Base-by-base conservation (phyloP, 1,140 invertebrate species). In the Chymomyza costata region DNA sequence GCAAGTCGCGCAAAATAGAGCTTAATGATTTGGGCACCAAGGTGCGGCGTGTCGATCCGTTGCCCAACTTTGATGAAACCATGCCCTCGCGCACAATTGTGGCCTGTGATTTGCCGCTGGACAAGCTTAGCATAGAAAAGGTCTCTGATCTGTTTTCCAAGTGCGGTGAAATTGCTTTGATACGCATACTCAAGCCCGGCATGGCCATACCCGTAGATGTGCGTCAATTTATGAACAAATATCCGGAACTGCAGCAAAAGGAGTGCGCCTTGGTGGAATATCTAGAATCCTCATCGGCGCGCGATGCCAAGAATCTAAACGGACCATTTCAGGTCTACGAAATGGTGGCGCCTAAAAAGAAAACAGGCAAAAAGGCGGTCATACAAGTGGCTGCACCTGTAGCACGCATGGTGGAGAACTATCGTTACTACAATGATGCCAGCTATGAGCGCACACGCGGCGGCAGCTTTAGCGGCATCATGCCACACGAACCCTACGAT, bases 11-110 rank as follows among this genome's bases (percentile, higher is more conserved):
- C 6, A 93, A 93, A 59, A 88, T 98, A 21, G 92, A 97, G 87
- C 91, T 98, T 10, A 98, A 98, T 85, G 92, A 95, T 40, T 89
- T 92, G 35, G 94, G 95, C 15, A 97, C 95, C 0, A 98, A 98
- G 82, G 88, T 98, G n/a, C 87, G 95, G 7, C 89, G 96, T 35
- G 86, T 92, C 10, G 92, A 95, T 21, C 92, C 96, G 1, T 86
- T 98, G 43, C 96, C 96, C 3, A 91, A 92, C 17, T 94, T 94
- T 84, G 95, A 97, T 81, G 95, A 97, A 86, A 96, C 95, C 0
- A 93, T 94, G 6, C 93, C 93, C 0, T 96, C 95, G 0, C 90
- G 95, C 64, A 97, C 95, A 0, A 92, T 97, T 10, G 91, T 97
- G n/a, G 95, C 93, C 1, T 91, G 95, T 1, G 90, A 92, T 76